Percentiles rank a stretch among this genome's conserved stretches.
Conservation (phyloP, 2,797 vertebrate species). For the Decapterus maruadsi region DNA sequence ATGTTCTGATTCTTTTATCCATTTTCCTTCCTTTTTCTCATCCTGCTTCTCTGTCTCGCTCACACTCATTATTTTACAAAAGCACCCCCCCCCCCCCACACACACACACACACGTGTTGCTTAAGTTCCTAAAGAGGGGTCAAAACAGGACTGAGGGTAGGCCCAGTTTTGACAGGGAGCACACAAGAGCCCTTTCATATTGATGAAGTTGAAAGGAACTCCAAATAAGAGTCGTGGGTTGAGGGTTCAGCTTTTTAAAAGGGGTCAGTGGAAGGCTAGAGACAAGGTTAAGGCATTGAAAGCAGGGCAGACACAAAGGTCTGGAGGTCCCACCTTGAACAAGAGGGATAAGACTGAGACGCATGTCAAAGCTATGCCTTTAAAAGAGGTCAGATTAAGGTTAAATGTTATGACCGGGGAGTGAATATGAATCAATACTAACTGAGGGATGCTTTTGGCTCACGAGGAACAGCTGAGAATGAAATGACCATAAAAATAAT, state of each 20-base stretch:
- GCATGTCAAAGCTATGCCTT: conserved; percentile 46
- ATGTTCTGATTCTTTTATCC: not conserved
- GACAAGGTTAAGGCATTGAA: conserved; percentile 62
- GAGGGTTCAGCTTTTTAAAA: conserved; percentile 59
- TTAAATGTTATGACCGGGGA: conserved; percentile 46
- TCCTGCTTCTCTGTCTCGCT: not conserved
- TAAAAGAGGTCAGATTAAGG: conserved; percentile 56
- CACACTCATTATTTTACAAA: conserved; percentile 8
- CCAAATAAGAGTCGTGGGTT: conserved; percentile 51
- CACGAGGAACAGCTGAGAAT: conserved; percentile 17
- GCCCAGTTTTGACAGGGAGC: conserved; percentile 65
- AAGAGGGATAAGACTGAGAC: conserved; percentile 35
- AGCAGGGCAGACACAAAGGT: conserved; percentile 57
- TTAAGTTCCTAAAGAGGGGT: conserved; percentile 38
- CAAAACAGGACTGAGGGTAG: conserved; percentile 41
- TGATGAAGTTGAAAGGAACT: conserved; percentile 65
- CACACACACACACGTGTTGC: conserved; percentile 6
- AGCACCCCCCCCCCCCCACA: conserved; percentile 2
- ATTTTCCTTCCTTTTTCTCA: conserved; percentile 10
- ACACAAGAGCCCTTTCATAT: conserved; percentile 61
- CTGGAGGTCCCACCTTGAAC: conserved; percentile 50
- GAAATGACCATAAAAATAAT: conserved; percentile 2
- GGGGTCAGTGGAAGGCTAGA: conserved; percentile 60
- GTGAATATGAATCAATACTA: conserved; percentile 31
- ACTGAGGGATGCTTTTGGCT: conserved; percentile 2